Evolutionary conservation across 2,888 invertebrate species (phyloP).

Genomic region (Drosophila mayaguana): DNA sequence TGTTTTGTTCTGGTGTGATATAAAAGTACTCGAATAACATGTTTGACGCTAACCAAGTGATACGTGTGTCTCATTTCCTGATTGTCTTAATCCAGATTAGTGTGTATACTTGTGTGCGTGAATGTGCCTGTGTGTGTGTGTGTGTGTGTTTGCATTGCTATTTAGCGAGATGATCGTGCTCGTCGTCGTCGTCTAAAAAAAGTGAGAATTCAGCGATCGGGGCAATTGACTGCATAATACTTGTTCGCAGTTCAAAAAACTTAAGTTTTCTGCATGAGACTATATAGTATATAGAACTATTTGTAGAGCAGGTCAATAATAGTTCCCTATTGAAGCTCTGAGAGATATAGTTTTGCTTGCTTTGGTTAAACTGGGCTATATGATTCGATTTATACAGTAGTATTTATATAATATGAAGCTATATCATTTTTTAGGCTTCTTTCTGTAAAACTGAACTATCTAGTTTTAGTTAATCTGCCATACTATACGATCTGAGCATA

Average conservation of each 20-base stretch:
- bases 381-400: too few species aligned
- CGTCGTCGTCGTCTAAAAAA: slow-evolving; percentile 5
- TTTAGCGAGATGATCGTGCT: slow-evolving; percentile 10
- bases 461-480: background rate
- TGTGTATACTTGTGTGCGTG: background rate
- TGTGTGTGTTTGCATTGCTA: slow-evolving; percentile 11
- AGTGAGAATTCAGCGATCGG: background rate
- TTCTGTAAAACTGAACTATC: background rate
- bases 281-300: background rate
- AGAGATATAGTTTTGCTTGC: too few species aligned
- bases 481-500: too few species aligned
- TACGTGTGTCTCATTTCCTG: slow-evolving; percentile 56
- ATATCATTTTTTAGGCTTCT: too few species aligned
- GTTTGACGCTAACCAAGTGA: slow-evolving; percentile 49
- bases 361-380: too few species aligned
- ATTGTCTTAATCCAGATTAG: slow-evolving; percentile 63
- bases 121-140: background rate
- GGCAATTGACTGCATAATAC: background rate
- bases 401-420: too few species aligned
- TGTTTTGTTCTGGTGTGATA: background rate
- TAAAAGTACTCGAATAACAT: slow-evolving; percentile 25
- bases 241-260: background rate
- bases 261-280: background rate
- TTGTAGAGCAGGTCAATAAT: background rate
- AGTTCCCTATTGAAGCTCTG: too few species aligned